Conservation (phyloP, 2,797 vertebrate species). For the Heliangelus exortis region DNA sequence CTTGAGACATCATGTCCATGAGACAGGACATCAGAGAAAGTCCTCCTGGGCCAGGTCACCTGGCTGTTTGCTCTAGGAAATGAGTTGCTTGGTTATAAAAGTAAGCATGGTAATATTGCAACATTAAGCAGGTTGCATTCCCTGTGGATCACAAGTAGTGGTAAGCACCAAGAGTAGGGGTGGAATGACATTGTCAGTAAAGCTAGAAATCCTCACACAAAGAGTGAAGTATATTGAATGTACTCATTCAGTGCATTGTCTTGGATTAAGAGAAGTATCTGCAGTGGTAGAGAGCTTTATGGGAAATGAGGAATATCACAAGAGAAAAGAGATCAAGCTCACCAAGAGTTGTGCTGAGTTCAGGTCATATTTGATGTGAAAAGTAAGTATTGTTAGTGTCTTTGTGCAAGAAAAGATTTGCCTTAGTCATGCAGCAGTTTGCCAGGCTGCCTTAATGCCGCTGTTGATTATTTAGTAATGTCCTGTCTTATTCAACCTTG, state of each 20-base stretch:
- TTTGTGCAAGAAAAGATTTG: not conserved
- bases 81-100: not conserved
- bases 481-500: not conserved
- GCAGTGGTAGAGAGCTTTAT: not conserved
- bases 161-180: not conserved
- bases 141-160: rapidly evolving
- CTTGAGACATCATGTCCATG: not conserved
- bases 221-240: not conserved
- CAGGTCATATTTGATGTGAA: not conserved
- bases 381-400: not conserved
- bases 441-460: not conserved
- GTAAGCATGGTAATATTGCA: not conserved
- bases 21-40: not conserved
- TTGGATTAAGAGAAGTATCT: not conserved
- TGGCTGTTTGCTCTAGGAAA: not conserved
- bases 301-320: not conserved
- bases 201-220: not conserved
- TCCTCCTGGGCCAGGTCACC: not conserved
- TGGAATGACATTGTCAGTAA: not conserved
- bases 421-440: not conserved
- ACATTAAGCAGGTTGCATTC: not conserved
- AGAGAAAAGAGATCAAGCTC: not conserved
- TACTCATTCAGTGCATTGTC: not conserved
- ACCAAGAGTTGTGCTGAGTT: not conserved
- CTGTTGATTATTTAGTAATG: not conserved